Evolutionary conservation across 2,888 invertebrate species (phyloP), one percentile per base, ranked within the genome.

Genomic region (Andrena chrysosceles): DNA sequence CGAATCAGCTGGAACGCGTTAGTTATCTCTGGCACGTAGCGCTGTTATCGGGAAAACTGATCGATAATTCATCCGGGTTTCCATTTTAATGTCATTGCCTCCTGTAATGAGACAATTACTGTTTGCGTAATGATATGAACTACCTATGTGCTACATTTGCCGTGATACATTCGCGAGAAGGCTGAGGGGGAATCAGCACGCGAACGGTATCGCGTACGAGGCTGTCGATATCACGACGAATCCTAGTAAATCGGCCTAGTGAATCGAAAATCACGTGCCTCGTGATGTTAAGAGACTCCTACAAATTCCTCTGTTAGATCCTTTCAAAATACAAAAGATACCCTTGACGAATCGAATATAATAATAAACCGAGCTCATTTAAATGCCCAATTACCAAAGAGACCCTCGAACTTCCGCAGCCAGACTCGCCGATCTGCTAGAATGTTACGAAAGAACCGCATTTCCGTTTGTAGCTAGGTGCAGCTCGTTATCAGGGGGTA

Each of bases 51-150:
- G 52, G 54, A 54, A 66, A 72, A 60, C 29, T 23, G 26, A 54
- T 72, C 78, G 54, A 83, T 78, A 72, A 78, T 75, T 72, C 69
- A 52, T 42, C 66, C 35, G 54, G 59, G 60, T 68, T 69, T 76
- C 59, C 54, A 35, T 68, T 71, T 68, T 75, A 67, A 75, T 48
- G 23, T 5, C 23, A 52, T 71, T 71, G 54, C 13, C 48, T 1
- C 5, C 42, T n/a, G 16, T 68, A 63, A 63, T 52, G 35, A 52
- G 52, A 35, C 62, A 72, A 80, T 82, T 72, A 62, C 59, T 67
- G 49, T 67, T 64, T 42, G 49, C 33, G 74, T 66, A 79, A 82
- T 74, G 66, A 66, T 67, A 70, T 77, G 71, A 80, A 80, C 71
- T 77, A 64, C 64, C 56, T 64, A 42, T 64, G 42, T 42, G 42